A percentile compares a stretch with the other conserved stretches of the same genome.
phyloP scores from a whole-genome alignment of 2,888 invertebrate genomes.

The Terebella lapidaria region DNA sequence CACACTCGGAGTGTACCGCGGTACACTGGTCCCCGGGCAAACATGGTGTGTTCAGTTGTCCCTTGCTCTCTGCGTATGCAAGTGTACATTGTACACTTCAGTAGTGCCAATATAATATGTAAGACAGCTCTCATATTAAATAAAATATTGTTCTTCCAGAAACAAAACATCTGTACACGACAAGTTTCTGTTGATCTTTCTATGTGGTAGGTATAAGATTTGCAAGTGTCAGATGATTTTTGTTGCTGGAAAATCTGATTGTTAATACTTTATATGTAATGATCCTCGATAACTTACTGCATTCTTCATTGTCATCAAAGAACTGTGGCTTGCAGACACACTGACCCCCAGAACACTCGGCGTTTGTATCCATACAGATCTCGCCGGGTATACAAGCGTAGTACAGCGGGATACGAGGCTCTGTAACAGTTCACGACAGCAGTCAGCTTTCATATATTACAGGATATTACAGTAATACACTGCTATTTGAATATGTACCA shows the following conservation, averaged over 20 bases:
- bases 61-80: conserved; percentile 12
- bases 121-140: too few species aligned
- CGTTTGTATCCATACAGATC: conserved; percentile 21
- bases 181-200: too few species aligned
- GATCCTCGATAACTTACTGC: too few species aligned
- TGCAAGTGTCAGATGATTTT: too few species aligned
- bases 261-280: too few species aligned
- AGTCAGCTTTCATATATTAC: background rate
- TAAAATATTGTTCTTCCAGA: too few species aligned
- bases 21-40: conserved; percentile 14
- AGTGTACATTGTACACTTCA: too few species aligned
- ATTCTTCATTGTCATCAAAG: conserved; percentile 12
- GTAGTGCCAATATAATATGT: too few species aligned
- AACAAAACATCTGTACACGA: too few species aligned
- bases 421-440: conserved; percentile 7
- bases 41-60: conserved; percentile 18
- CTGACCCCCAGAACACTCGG: conserved; percentile 16
- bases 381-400: conserved; percentile 18
- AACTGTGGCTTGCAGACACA: conserved; percentile 18
- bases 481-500: background rate
- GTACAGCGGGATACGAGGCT: conserved; percentile 16
- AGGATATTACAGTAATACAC: background rate
- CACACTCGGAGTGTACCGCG: conserved; percentile 13
- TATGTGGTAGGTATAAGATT: too few species aligned
- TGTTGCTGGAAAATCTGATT: too few species aligned